Percentiles rank a stretch among this genome's conserved stretches.
Conservation (phyloP, 2,888 invertebrate genomes). For the Allygus modestus region DNA sequence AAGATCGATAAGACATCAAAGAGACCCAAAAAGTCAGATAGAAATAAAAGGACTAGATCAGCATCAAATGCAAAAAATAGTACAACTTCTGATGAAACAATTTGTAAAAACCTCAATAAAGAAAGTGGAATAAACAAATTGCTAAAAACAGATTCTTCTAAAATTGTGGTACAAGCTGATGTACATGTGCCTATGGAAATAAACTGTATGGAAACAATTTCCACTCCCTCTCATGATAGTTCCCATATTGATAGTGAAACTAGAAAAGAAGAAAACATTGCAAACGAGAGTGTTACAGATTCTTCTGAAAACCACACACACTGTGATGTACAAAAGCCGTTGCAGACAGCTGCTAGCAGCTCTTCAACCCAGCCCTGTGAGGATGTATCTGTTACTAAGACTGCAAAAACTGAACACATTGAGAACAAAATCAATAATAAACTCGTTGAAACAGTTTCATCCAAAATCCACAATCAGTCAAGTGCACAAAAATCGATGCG, state of each 20-base stretch:
- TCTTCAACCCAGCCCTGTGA: background rate
- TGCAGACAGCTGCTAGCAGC: background rate
- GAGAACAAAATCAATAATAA: background rate
- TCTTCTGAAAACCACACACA: no score
- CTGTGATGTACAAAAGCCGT: background rate
- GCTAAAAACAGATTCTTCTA: background rate
- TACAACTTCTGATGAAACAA: background rate
- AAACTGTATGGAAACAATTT: no score
- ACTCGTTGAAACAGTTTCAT: background rate
- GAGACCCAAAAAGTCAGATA: background rate
- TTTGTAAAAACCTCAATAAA: background rate
- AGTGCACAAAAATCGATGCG: background rate
- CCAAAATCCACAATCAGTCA: background rate
- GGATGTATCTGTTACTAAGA: no score
- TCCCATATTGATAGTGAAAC: background rate
- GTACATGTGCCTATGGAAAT: background rate
- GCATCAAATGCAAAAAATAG: background rate
- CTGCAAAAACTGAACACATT: background rate
- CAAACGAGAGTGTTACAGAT: no score
- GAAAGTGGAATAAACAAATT: background rate
- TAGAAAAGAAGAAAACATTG: no score
- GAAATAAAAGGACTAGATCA: background rate
- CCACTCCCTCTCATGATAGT: no score
- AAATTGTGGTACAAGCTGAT: background rate
- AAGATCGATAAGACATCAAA: background rate